Conservation (phyloP, 2,797 vertebrate genomes). For the Pampus argenteus region DNA sequence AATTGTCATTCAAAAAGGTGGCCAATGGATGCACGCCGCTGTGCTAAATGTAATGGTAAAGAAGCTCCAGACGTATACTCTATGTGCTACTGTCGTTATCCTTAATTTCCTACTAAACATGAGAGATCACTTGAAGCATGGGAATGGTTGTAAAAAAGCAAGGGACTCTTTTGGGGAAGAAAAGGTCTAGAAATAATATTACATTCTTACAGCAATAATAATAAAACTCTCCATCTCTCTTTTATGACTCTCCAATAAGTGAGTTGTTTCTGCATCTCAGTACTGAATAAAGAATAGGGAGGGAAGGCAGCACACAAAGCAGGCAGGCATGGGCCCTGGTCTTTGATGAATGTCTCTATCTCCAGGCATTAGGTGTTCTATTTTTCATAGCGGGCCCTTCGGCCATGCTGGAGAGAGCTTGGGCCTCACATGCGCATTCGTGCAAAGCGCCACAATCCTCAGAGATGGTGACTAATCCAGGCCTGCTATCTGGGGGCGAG, state of each 20-base stretch:
- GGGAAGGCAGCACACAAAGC: constrained; percentile 70
- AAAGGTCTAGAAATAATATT: constrained; percentile 61
- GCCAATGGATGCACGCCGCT: constrained; percentile 44
- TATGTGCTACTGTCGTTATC: constrained; percentile 45
- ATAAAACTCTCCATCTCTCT: constrained; percentile 76
- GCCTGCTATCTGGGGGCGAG: constrained; percentile 74
- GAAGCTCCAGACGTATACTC: constrained; percentile 43
- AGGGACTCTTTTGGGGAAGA: constrained; percentile 35
- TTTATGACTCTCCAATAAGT: constrained; percentile 77
- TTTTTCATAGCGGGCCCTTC: constrained; percentile 83
- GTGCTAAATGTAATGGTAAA: constrained; percentile 48
- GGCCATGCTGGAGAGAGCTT: constrained; percentile 74
- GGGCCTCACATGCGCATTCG: constrained; percentile 71
- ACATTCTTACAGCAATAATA: constrained; percentile 70
- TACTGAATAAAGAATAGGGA: constrained; percentile 68
- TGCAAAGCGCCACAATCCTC: constrained; percentile 72
- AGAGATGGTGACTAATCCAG: constrained; percentile 80
- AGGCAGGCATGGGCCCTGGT: constrained; percentile 65
- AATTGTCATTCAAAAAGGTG: constrained; percentile 72
- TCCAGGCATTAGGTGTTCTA: constrained; percentile 86
- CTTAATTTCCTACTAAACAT: constrained; percentile 50
- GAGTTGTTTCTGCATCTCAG: constrained; percentile 76
- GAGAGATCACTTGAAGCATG: constrained; percentile 52
- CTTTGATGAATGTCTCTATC: constrained; percentile 88
- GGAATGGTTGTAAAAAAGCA: constrained; percentile 36